These are phyloP conservation scores for Zaprionus obscuricornis DNA, from an alignment of 2,888 invertebrate genomes.

Conservation along the genomic window DNA sequence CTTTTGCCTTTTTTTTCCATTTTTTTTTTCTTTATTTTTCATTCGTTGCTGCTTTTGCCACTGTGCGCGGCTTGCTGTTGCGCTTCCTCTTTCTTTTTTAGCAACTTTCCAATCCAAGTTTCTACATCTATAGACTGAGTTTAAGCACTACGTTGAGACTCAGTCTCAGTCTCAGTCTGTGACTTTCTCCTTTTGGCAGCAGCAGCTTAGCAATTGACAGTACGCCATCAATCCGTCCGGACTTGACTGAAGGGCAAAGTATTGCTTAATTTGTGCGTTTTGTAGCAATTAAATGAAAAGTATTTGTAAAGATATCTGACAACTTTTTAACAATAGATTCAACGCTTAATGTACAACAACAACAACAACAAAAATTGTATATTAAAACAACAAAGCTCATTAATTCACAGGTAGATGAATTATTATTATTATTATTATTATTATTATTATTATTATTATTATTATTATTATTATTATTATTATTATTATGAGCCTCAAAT, in stretches of 20 bases:
- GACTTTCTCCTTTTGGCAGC: slow-evolving; percentile 35
- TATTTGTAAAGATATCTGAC: slow-evolving; percentile 25
- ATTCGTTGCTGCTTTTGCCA: too few species aligned
- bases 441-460: too few species aligned
- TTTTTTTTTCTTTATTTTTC: too few species aligned
- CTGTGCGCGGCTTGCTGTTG: too few species aligned
- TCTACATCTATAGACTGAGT: slow-evolving; percentile 63
- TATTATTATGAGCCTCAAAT: too few species aligned
- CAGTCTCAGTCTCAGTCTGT: too few species aligned
- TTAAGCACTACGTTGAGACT: too few species aligned
- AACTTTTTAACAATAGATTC: slow-evolving; percentile 40
- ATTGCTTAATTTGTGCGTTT: slow-evolving; percentile 63
- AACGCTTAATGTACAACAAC: slow-evolving; percentile 11
- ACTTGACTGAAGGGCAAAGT: slow-evolving; percentile 21
- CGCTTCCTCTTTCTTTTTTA: too few species aligned
- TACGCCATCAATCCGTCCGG: slow-evolving; percentile 66
- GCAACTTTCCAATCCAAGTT: slow-evolving; percentile 55
- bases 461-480: too few species aligned
- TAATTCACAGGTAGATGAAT: slow-evolving; percentile 10
- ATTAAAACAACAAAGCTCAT: slow-evolving; percentile 4
- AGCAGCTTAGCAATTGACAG: slow-evolving; percentile 69
- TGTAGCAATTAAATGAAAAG: slow-evolving; percentile 51
- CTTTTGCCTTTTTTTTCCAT: too few species aligned
- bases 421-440: slow-evolving; percentile 1
- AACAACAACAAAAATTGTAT: background rate